Evolutionary conservation across 2,888 invertebrate genomes (phyloP), one percentile per base, ranked within the genome.

Genomic region (Drosophila setosimentum): DNA sequence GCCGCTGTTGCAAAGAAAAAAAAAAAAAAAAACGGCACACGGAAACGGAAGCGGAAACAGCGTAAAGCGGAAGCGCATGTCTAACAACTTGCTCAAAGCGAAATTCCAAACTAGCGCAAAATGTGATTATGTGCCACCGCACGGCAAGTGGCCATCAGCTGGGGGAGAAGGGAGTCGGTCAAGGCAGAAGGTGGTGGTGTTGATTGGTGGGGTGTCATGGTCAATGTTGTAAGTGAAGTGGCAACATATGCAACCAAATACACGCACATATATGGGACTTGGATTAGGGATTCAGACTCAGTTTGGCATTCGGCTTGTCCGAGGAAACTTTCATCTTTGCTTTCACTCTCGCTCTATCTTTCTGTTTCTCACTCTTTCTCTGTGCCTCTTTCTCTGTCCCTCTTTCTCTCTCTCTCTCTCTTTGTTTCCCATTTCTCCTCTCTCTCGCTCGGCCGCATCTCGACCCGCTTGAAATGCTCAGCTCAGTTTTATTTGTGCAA

Each of bases 61-160:
- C 84, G 79, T 67, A 70, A 79, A 68, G 13, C 85, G 85, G 85
- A 85, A 85, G 77, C 89, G 72, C 85, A 86, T 89, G 89, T 85
- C 89, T 89, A 85, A 89, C 85, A 89, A 89, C 70, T 89, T 89
- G 84, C 84, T 76, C 72, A 64, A 80, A 78, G 78, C 80, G 60
- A 70, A 73, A 68, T 33, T 55, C 73, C 80, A 58, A 77, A 64
- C 59, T 49, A 35, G 68, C 42, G 60, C 54, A 76, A 84, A 83
- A 81, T 80, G 70, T 76, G 80, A 82, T 80, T 80, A 45, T 45
- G 13, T 24, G 82, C 82, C 68, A 64, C 49, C 69, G 67, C 78
- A 81, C 82, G 71, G 78, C 74, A 80, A 74, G 78, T 80, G 78
- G 73, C 78, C 81, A 80, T 66, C 81, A 73, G 77, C 29, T 18